phyloP scores from a whole-genome alignment of 1,140 invertebrate species.

The Aradophagus sp. region DNA sequence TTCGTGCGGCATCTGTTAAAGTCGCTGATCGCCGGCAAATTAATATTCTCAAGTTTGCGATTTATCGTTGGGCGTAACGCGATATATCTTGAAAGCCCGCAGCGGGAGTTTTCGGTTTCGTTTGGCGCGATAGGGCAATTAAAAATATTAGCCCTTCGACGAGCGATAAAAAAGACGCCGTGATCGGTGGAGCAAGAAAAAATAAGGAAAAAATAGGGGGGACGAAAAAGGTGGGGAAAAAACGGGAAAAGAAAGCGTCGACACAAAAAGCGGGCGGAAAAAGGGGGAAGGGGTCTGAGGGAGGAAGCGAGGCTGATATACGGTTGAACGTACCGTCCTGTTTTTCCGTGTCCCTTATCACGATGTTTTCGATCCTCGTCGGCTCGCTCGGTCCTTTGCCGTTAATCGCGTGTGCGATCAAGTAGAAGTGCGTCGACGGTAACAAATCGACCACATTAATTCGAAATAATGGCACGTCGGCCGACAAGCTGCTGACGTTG shows the following conservation, averaged over 20 bases:
- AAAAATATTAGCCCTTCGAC: too few species aligned
- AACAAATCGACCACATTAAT: slow-evolving; percentile 80
- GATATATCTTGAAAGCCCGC: slow-evolving; percentile 4
- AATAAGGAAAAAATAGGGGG: too few species aligned
- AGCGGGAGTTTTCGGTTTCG: background rate
- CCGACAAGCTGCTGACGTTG: slow-evolving; percentile 77
- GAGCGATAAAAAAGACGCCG: too few species aligned
- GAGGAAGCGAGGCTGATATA: too few species aligned
- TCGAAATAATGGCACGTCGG: slow-evolving; percentile 80
- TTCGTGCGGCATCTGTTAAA: background rate
- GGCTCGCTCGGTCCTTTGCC: slow-evolving; percentile 89
- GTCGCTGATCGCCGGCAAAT: background rate
- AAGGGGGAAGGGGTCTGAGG: too few species aligned
- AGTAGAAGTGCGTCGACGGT: slow-evolving; percentile 75
- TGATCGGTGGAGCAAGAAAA: too few species aligned
- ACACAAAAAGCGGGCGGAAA: too few species aligned
- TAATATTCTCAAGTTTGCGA: slow-evolving; percentile 23
- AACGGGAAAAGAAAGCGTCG: too few species aligned
- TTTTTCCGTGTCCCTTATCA: slow-evolving; percentile 89
- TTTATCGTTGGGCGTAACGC: slow-evolving; percentile 28
- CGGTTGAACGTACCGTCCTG: slow-evolving; percentile 77
- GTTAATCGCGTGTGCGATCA: slow-evolving; percentile 90
- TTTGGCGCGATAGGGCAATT: background rate
- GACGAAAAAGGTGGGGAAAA: too few species aligned
- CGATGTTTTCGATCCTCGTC: slow-evolving; percentile 87